Conservation (phyloP, 2,888 invertebrate species). For the Leuctra nigra region DNA sequence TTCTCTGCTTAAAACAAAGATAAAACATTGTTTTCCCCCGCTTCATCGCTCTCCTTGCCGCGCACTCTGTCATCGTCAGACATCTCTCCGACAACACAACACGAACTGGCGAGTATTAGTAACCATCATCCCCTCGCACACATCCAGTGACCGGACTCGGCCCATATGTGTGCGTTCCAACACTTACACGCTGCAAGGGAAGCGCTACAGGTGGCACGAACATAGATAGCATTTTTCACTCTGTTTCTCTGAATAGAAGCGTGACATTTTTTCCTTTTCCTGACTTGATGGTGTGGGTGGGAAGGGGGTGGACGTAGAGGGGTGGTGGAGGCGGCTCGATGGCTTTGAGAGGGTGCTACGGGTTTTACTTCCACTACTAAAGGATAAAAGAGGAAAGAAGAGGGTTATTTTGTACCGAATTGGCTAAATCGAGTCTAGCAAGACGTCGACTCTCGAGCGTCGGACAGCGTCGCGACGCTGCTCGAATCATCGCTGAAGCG, state of each 20-base stretch:
- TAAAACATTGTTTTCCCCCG: too few species aligned
- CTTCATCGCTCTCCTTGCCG: too few species aligned
- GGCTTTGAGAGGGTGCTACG: constrained; percentile 15
- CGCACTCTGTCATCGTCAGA: too few species aligned
- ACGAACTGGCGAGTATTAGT: too few species aligned
- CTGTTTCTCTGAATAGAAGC: constrained; percentile 24
- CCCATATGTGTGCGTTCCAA: constrained; percentile 21
- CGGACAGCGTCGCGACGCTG: constrained; percentile 6
- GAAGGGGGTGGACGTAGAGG: background rate
- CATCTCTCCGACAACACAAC: too few species aligned
- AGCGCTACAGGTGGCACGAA: constrained; percentile 23
- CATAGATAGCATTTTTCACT: constrained; percentile 25
- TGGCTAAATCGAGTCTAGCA: constrained; percentile 23
- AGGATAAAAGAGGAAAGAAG: constrained; percentile 21
- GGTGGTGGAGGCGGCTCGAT: constrained; percentile 7
- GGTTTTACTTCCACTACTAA: constrained; percentile 18
- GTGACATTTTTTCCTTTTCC: constrained; percentile 23
- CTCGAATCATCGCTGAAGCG: background rate
- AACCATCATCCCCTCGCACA: too few species aligned
- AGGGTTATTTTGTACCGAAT: constrained; percentile 22
- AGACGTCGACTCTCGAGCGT: background rate
- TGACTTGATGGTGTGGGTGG: constrained; percentile 10
- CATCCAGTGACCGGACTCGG: background rate
- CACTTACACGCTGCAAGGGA: constrained; percentile 21
- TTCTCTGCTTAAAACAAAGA: too few species aligned